phyloP scores from a whole-genome alignment of 2,797 vertebrate genomes.

The Paedocypris micromegethes region DNA sequence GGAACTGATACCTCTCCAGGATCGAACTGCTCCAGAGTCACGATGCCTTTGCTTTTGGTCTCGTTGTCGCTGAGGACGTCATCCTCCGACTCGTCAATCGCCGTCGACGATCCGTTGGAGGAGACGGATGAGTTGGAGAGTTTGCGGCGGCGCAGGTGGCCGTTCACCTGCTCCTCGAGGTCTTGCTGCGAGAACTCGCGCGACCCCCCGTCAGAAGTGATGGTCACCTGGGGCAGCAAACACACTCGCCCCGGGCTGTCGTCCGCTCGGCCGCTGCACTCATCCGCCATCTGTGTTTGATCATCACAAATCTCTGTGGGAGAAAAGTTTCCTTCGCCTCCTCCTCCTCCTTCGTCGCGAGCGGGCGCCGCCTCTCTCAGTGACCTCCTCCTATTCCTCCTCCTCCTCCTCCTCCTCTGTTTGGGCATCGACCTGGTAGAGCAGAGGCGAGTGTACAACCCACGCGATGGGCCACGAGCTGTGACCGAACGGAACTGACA shows the following conservation, averaged over 20 bases:
- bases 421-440: constrained; percentile 58
- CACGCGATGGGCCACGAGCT: constrained; percentile 16
- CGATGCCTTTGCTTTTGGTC: constrained; percentile 86
- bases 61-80: constrained; percentile 91
- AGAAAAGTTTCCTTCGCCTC: constrained; percentile 51
- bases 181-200: constrained; percentile 68
- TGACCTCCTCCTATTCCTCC: constrained; percentile 53
- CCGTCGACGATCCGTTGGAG: constrained; percentile 86
- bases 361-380: constrained; percentile 59
- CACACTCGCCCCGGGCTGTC: constrained; percentile 36
- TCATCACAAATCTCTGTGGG: constrained; percentile 56
- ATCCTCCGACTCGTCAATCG: constrained; percentile 88
- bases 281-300: constrained; percentile 60
- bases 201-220: constrained; percentile 79
- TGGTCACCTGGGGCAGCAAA: constrained; percentile 85
- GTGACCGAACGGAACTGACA: too few relatives aligned
- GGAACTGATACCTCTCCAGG: constrained; percentile 70
- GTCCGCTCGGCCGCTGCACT: constrained; percentile 52
- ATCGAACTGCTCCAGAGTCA: constrained; percentile 83
- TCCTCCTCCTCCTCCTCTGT: constrained; percentile 60
- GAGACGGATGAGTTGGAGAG: constrained; percentile 93
- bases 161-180: constrained; percentile 63
- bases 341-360: constrained; percentile 42
- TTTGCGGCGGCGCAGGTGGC: constrained; percentile 72
- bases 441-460: neutral